Percentiles rank a stretch among this genome's conserved stretches.
Conservation (phyloP, 2,797 vertebrate species). For the Sphenodon punctatus region DNA sequence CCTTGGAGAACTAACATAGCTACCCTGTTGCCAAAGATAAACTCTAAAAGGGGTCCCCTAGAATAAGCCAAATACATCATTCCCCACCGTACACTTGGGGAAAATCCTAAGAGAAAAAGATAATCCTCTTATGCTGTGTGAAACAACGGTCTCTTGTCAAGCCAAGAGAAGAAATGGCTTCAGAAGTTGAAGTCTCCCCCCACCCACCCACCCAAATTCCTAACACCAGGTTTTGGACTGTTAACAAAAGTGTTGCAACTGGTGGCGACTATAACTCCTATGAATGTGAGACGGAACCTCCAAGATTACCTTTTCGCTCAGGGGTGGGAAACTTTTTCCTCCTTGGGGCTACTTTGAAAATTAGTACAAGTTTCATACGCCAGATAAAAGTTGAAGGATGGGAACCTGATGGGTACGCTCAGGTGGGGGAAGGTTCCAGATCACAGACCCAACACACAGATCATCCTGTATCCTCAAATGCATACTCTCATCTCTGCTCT, state of each 20-base stretch:
- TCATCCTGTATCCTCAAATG: too few species aligned
- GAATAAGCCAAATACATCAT: not conserved
- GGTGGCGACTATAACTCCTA: not conserved
- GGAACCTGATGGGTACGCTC: too few species aligned
- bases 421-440: too few species aligned
- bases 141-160: not conserved
- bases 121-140: not conserved
- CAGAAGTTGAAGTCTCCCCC: not conserved
- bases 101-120: constrained; percentile 11
- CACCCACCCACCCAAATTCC: too few species aligned
- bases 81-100: not conserved
- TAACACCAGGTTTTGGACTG: not conserved
- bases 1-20: not conserved
- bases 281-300: not conserved
- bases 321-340: too few species aligned
- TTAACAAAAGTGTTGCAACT: not conserved
- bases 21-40: not conserved
- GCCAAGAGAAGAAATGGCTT: not conserved
- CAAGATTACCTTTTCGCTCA: too few species aligned
- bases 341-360: too few species aligned
- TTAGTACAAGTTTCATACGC: too few species aligned
- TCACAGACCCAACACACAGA: too few species aligned
- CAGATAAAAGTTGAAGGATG: too few species aligned
- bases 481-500: too few species aligned
- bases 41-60: not conserved